Base-by-base conservation (phyloP, 2,113 vertebrate species). In the Erythrocercus mccallii region DNA sequence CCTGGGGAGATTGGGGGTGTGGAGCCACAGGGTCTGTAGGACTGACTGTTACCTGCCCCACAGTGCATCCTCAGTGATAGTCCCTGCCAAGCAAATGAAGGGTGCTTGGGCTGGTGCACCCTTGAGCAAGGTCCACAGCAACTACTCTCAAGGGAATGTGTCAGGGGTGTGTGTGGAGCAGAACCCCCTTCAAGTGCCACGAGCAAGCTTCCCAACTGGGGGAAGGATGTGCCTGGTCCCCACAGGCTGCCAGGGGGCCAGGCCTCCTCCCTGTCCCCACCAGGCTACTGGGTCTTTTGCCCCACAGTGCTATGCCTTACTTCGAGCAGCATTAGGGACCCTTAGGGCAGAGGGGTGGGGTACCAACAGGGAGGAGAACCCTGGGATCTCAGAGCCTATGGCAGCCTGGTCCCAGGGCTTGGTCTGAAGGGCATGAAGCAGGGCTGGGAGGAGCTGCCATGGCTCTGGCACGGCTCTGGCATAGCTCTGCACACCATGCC, bases 51-150 rank as follows among this genome's bases (percentile, higher is more conserved):
- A 68, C 31, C 61, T 45, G 53, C 58, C 58, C 42, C 42, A 19
- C 0, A 1, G 28, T 8, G 18, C 6, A 0, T 44, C 45, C 64
- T 38, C 0, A 0, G 18, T 70, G 45, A 48, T 82, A 74, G 54
- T 25, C 60, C 44, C 58, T 12, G 6, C 6, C 50, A 90, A 92
- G 61, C 44, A 70, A 74, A 58, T 30, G 23, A 33, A 89, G n/a
- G 28, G 23, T 4, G 5, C 50, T 30, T 71, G 50, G 64, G 33
- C 13, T 66, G 35, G 15, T 45, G 72, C 33, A 30, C 6, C 7
- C 23, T 2, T 14, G 15, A 53, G 15, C n/a, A 62, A n/a, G 8
- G 15, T 47, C 53, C 7, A 1, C 2, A 12, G 28, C 37, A 35
- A 15, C 9, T 40, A 37, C 18, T 48, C 15, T 69, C 12, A 24